These are phyloP conservation scores for Saccopteryx bilineata DNA, from an alignment of 2,113 vertebrate species.

Conservation along the genomic window DNA sequence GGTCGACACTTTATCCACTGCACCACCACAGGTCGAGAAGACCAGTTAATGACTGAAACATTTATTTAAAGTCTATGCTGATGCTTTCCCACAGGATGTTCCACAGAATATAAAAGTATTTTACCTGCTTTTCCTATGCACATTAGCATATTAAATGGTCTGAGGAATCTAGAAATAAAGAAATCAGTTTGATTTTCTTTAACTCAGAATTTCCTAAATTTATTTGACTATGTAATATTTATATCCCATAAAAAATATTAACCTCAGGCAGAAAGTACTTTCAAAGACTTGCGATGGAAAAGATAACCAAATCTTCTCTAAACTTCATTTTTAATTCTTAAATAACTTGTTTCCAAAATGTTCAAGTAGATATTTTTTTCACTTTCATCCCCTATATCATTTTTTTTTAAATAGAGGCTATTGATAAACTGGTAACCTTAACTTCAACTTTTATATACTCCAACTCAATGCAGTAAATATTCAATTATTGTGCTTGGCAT, in stretches of 20 bases:
- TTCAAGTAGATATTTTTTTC: background rate
- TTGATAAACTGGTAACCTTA: background rate
- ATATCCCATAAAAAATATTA: background rate
- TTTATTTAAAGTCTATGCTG: conserved; percentile 15
- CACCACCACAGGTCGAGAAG: too few relatives aligned
- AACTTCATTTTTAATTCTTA: conserved; percentile 38
- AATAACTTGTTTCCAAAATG: background rate
- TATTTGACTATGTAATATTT: conserved; percentile 10
- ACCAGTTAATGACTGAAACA: background rate
- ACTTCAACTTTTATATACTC: background rate
- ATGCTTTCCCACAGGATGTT: background rate
- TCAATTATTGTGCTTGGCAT: background rate
- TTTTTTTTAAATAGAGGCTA: background rate
- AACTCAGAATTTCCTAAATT: conserved; percentile 35
- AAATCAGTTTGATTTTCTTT: conserved; percentile 7
- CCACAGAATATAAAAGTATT: background rate
- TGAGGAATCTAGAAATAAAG: conserved; percentile 38
- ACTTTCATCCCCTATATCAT: background rate
- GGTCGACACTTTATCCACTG: too few relatives aligned
- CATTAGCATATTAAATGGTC: background rate
- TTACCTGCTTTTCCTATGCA: background rate
- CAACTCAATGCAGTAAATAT: background rate
- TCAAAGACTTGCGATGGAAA: background rate
- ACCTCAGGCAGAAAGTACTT: background rate
- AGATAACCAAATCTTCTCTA: background rate